These are phyloP conservation scores for Fulica atra DNA, from an alignment of 2,113 vertebrate species.

Conservation along the genomic window DNA sequence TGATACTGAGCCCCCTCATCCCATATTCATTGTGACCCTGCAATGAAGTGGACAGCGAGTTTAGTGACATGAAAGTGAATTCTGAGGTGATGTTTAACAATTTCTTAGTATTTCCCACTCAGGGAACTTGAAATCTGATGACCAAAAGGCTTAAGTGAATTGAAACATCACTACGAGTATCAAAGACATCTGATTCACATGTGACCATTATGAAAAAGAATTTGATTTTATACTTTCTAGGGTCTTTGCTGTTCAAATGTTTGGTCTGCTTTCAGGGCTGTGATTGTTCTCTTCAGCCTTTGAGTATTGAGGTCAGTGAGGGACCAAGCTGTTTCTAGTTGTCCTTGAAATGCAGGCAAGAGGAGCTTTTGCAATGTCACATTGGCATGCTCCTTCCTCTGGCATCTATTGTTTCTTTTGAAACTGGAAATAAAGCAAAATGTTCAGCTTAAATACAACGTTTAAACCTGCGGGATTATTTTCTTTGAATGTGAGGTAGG, in stretches of 20 bases:
- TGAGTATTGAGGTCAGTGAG: constrained; percentile 1
- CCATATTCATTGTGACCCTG: background rate
- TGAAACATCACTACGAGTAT: background rate
- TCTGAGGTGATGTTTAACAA: background rate
- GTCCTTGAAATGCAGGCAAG: constrained; percentile 13
- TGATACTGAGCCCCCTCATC: background rate
- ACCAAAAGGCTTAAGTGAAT: background rate
- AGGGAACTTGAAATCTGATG: background rate
- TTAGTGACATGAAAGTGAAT: background rate
- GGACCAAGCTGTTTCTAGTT: constrained; percentile 32
- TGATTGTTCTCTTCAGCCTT: constrained; percentile 23
- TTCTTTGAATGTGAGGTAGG: background rate
- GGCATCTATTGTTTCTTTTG: constrained; percentile 1
- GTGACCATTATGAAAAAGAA: background rate
- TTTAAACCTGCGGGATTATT: constrained; percentile 11
- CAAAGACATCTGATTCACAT: background rate
- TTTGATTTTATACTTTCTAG: background rate
- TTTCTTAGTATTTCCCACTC: background rate
- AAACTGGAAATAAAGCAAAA: constrained; percentile 1
- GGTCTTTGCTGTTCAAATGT: constrained; percentile 6
- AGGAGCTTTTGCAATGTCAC: background rate
- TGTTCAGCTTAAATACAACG: background rate
- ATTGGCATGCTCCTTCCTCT: background rate
- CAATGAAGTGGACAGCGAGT: background rate
- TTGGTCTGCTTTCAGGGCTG: constrained; percentile 5